A percentile compares a stretch with the other conserved stretches of the same genome.
Evolutionary conservation across 1,140 invertebrate genomes (phyloP).

Genomic region (Bombus impatiens): DNA sequence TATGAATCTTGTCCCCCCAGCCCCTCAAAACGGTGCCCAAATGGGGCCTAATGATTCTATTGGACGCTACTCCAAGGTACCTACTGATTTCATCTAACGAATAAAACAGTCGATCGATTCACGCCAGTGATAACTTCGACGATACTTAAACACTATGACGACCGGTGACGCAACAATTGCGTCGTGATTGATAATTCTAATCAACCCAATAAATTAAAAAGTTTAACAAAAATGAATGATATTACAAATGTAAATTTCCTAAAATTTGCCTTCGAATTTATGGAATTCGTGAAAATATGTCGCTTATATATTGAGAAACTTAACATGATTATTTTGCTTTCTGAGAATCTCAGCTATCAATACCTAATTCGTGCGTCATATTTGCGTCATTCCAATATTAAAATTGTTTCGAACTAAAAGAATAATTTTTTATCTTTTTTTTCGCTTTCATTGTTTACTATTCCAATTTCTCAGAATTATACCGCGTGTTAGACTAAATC

Average conservation of each 20-base stretch:
- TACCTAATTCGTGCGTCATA: too few relatives aligned
- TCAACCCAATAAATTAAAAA: background rate
- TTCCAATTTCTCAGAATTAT: background rate
- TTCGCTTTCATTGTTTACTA: background rate
- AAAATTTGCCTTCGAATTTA: background rate
- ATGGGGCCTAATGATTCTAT: conserved; percentile 70
- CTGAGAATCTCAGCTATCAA: too few relatives aligned
- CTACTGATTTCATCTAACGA: conserved; percentile 68
- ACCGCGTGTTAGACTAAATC: too few relatives aligned
- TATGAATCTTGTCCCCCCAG: conserved; percentile 71
- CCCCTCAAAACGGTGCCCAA: conserved; percentile 67
- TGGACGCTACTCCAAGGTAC: conserved; percentile 71
- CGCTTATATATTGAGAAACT: background rate
- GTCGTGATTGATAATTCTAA: background rate
- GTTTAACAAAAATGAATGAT: background rate
- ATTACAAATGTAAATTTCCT: background rate
- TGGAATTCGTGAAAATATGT: too few relatives aligned
- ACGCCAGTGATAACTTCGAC: background rate
- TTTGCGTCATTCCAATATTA: too few relatives aligned
- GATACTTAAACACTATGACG: background rate
- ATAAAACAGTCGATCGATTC: conserved; percentile 3
- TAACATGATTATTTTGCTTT: too few relatives aligned
- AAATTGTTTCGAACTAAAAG: too few relatives aligned
- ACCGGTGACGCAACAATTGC: background rate
- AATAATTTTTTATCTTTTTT: background rate